Percentiles rank a stretch among this genome's conserved stretches.
Conservation (phyloP, 2,888 invertebrate genomes). For the Dasypogon diadema region DNA sequence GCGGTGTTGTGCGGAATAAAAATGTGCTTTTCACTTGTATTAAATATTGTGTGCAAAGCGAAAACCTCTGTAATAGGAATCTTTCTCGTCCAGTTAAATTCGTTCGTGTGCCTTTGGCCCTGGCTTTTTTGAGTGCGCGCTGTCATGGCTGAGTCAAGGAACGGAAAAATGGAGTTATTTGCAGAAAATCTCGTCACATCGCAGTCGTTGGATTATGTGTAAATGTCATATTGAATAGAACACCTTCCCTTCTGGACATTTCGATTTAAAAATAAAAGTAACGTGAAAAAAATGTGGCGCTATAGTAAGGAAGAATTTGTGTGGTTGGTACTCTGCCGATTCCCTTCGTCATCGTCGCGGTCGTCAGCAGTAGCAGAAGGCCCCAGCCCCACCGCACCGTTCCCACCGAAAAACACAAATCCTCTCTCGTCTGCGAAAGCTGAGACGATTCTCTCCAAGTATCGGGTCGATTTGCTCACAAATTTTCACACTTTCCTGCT, state of each 20-base stretch:
- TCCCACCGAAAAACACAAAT: conserved; percentile 12
- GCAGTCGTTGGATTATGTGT: conserved; percentile 1
- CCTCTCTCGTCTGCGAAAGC: conserved; percentile 17
- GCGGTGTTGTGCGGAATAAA: not conserved
- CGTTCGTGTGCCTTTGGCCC: conserved; percentile 10
- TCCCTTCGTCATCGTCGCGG: conserved; percentile 41
- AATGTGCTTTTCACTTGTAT: not conserved
- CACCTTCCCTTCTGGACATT: conserved; percentile 34
- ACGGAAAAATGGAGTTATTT: conserved; percentile 34
- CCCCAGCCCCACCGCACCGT: conserved; percentile 30
- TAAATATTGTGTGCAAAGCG: not conserved
- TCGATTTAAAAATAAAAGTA: conserved; percentile 53
- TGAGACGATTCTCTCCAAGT: conserved; percentile 32
- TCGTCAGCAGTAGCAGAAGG: conserved; percentile 23
- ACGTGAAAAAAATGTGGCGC: conserved; percentile 13
- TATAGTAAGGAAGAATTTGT: conserved; percentile 11
- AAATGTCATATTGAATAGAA: not conserved
- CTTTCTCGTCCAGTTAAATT: not conserved
- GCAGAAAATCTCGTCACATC: not conserved
- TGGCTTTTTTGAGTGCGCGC: conserved; percentile 40
- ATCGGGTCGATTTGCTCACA: conserved; percentile 12
- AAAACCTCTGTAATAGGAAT: not conserved
- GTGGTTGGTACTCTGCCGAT: conserved; percentile 14
- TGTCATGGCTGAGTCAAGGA: conserved; percentile 43
- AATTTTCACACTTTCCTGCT: conserved; percentile 13